Conservation (phyloP, 2,113 vertebrate species). For the Brevimyrus niger region DNA sequence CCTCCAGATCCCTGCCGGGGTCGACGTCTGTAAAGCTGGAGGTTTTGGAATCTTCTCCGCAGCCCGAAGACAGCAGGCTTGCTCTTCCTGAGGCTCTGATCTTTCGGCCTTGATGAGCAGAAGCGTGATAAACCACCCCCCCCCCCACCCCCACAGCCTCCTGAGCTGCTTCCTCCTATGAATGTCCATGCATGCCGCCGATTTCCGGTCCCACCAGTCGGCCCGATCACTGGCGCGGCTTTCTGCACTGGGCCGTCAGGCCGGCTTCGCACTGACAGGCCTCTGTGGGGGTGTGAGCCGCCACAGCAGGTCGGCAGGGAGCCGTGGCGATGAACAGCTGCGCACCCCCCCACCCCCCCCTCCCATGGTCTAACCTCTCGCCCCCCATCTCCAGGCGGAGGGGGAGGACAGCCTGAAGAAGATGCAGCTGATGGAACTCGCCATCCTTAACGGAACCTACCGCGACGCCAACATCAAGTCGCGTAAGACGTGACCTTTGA, state of each 20-base stretch:
- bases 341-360: too few species aligned
- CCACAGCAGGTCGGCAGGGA: not conserved
- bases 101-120: not conserved
- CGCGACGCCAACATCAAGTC: slow-evolving; percentile 98
- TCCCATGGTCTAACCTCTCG: slow-evolving; percentile 8
- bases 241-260: not conserved
- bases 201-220: not conserved
- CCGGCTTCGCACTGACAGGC: not conserved
- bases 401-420: slow-evolving; percentile 99
- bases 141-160: not conserved
- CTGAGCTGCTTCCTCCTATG: not conserved
- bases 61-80: not conserved
- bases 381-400: slow-evolving; percentile 72
- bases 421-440: slow-evolving; percentile 99
- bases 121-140: too few species aligned
- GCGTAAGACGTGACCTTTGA: slow-evolving; percentile 72
- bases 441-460: slow-evolving; percentile 98
- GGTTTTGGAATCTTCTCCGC: not conserved
- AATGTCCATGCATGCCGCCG: not conserved
- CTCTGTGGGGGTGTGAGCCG: not conserved
- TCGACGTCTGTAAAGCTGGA: not conserved
- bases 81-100: not conserved
- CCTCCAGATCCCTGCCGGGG: not conserved
- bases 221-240: too few species aligned
- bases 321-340: not conserved